Evolutionary conservation across 2,797 vertebrate species (phyloP), one percentile per base, ranked within the genome.

Genomic region (Molossus alvarezi): DNA sequence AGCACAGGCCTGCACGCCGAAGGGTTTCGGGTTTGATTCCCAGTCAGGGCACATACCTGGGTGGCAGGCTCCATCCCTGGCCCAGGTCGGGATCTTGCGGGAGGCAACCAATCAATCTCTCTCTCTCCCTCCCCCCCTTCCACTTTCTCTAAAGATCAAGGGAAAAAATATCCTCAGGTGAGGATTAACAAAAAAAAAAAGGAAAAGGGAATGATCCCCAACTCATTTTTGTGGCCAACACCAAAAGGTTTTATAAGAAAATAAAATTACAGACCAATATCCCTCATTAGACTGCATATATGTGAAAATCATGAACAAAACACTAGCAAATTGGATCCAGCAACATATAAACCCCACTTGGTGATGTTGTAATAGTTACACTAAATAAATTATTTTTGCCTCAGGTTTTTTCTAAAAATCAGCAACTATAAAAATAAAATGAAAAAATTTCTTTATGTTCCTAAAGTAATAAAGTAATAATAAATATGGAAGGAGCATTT

Each of bases 391-490:
- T 37, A 15, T 57, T 48, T 48, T 29, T 58, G 25, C 27, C 29
- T 57, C 20, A 33, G 6, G n/a, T 88, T 93, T 64, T 80, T 93
- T 87, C 55, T 71, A 88, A 86, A 80, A 53, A 41, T 73, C 9
- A 73, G 9, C n/a, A 73, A 81, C 55, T 81, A 14, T n/a, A 81
- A 88, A 81, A 88, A 65, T 48, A 88, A 73, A 81, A 65, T 33
- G 21, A 14, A 45, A 41, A 75, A 48, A 48, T 21, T 45, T 33
- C 48, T 65, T 82, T 76, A 37, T 76, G 29, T 29, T 83, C 48
- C 69, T 75, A 82, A 75, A 88, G 85, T 62, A 33, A 51, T 37
- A 69, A 41, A 88, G 85, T 62, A 33, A 62, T 37, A 69, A 41
- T 17, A n/a, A 84, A 83, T 58, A 29, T 14, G 4, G 55, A 67